phyloP scores from a whole-genome alignment of 2,888 invertebrate genomes.

The Lepidonotus clava region DNA sequence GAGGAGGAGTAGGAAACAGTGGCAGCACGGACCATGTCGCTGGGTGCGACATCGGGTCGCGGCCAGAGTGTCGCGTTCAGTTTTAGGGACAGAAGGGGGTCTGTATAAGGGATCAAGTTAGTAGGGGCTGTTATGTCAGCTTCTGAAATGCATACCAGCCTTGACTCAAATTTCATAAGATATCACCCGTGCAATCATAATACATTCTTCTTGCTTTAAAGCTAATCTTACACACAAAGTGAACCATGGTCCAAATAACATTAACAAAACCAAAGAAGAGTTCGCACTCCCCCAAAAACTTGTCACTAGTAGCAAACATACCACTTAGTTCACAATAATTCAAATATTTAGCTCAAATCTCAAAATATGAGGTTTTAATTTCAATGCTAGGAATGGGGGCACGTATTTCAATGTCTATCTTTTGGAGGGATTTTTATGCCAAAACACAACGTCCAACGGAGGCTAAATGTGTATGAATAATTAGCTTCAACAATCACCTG shows the following conservation, averaged over 20 bases:
- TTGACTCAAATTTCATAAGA: constrained; percentile 30
- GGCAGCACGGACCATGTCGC: background rate
- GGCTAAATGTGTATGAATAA: background rate
- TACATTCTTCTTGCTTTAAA: constrained; percentile 7
- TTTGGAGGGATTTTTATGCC: background rate
- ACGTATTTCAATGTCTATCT: background rate
- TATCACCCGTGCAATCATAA: constrained; percentile 16
- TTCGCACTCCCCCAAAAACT: background rate
- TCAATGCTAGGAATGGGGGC: background rate
- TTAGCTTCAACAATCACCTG: constrained; percentile 17
- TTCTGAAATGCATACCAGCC: constrained; percentile 42
- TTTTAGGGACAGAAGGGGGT: background rate
- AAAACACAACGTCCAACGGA: constrained; percentile 13
- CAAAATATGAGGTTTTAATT: background rate
- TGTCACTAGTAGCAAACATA: constrained; percentile 24
- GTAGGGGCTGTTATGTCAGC: constrained; percentile 26
- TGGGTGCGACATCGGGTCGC: background rate
- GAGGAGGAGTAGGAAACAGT: background rate
- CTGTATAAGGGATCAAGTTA: background rate
- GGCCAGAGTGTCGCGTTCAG: background rate
- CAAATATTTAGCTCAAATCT: background rate
- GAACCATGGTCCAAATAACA: background rate
- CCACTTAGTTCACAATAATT: background rate
- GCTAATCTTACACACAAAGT: constrained; percentile 21
- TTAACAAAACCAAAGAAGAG: background rate